Conservation (phyloP, 2,113 vertebrate genomes). For the Peucedramus taeniatus region DNA sequence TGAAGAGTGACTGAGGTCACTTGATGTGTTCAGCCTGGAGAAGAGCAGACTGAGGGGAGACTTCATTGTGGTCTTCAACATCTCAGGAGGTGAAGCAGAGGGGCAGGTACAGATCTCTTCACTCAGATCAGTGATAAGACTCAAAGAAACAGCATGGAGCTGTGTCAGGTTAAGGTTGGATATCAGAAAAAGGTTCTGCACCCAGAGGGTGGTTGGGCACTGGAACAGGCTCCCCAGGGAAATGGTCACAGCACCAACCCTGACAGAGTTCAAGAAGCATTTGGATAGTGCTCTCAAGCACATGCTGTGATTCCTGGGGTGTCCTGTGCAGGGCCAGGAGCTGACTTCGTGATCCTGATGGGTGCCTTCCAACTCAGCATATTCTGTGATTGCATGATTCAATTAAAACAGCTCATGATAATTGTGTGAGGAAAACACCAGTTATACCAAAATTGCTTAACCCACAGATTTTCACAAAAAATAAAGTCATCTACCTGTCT, state of each 20-base stretch:
- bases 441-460: background rate
- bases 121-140: background rate
- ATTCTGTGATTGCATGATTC: background rate
- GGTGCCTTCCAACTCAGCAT: background rate
- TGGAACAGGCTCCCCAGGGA: background rate
- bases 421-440: background rate
- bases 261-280: accelerated
- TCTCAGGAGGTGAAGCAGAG: background rate
- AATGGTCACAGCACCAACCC: background rate
- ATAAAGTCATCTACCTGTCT: background rate
- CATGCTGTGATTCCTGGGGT: accelerated
- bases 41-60: background rate
- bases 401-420: background rate
- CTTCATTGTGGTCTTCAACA: background rate
- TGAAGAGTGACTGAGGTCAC: accelerated
- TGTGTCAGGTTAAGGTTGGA: accelerated
- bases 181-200: background rate
- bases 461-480: background rate
- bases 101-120: no score
- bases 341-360: background rate
- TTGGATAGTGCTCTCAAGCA: background rate
- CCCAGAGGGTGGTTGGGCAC: accelerated
- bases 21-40: background rate
- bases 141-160: background rate
- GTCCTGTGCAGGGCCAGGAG: background rate